Conservation (phyloP, 64 coral and sea anemone genomes). For the Actinia tenebrosa region DNA sequence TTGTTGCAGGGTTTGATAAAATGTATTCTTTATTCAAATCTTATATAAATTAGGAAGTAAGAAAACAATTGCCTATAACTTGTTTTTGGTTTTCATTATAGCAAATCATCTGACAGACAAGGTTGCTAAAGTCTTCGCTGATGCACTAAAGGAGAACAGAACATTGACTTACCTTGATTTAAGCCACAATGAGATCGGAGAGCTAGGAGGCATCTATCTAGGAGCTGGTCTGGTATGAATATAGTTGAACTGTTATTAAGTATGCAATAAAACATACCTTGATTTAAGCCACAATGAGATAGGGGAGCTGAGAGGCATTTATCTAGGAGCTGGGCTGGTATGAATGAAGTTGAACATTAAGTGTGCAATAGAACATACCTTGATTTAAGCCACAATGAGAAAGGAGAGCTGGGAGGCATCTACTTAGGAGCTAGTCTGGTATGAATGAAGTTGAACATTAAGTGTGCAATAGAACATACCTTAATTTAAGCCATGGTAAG, state of each 20-base stretch:
- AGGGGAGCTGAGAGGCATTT: constrained; percentile 79
- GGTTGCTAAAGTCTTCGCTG: constrained; percentile 85
- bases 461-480: constrained; percentile 21
- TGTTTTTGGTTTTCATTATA: constrained; percentile 20
- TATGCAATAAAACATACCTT: constrained; percentile 36
- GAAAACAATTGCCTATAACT: not conserved
- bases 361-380: constrained; percentile 36
- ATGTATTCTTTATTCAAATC: too few species aligned
- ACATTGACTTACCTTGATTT: constrained; percentile 73
- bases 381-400: constrained; percentile 68
- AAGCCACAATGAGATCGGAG: constrained; percentile 93
- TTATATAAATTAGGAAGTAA: too few species aligned
- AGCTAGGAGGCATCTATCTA: constrained; percentile 80
- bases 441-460: not conserved
- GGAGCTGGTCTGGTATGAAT: constrained; percentile 79
- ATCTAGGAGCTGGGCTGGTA: constrained; percentile 86
- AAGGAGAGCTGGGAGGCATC: constrained; percentile 56
- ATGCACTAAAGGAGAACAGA: constrained; percentile 87
- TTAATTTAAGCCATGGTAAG: constrained; percentile 69
- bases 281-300: constrained; percentile 78
- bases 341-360: not conserved
- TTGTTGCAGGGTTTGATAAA: not conserved
- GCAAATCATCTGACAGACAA: constrained; percentile 93
- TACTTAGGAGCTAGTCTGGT: constrained; percentile 76
- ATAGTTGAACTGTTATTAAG: not conserved